Base-by-base conservation (phyloP, 2,113 vertebrate species). In the Siniperca knerii region DNA sequence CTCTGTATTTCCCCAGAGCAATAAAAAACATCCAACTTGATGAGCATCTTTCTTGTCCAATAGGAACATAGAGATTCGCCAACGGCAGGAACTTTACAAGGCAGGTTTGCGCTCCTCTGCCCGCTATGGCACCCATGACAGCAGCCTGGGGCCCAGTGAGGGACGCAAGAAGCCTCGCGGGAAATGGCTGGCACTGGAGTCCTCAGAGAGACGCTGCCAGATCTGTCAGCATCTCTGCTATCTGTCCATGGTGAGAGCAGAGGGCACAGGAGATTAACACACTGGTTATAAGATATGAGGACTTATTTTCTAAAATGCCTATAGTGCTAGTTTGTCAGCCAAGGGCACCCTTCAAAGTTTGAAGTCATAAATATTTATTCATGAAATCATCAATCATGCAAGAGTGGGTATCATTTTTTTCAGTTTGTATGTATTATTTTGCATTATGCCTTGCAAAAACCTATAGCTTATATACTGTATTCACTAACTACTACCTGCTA, bases 151-250 rank as follows among this genome's bases (percentile, higher is more conserved):
- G 0, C 80, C 94, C 42, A 71, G 87, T 6, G 98, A 98, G 73
- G 96, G 97, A 54, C 97, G 97, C 95, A 99, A 99, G 95, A 99
- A 98, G 94, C 96, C 97, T 89, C 97, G 98, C 3, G 92, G 94
- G 88, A 99, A 99, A 88, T 99, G 98, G 98, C 93, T 97, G 92
- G 97, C 98, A 80, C 92, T 99, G 84, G 98, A 99, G 95, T 98
- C 98, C 0, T 99, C 98, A 0, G 98, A 99, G 95, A 95, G 98
- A 92, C 96, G 98, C 76, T 99, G 98, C 92, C 98, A 99, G 95
- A 97, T 97, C 80, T 99, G 98, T 93, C 98, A 98, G 93, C 97
- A 99, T 90, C 94, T 99, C 85, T 99, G 98, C 94, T 99, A 99
- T 81, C 95, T 99, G 74, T 99, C 98, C 80, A 99, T 99, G 98